Base-by-base conservation (phyloP, 1,140 invertebrate species). In the Trachelipus rathkii region DNA sequence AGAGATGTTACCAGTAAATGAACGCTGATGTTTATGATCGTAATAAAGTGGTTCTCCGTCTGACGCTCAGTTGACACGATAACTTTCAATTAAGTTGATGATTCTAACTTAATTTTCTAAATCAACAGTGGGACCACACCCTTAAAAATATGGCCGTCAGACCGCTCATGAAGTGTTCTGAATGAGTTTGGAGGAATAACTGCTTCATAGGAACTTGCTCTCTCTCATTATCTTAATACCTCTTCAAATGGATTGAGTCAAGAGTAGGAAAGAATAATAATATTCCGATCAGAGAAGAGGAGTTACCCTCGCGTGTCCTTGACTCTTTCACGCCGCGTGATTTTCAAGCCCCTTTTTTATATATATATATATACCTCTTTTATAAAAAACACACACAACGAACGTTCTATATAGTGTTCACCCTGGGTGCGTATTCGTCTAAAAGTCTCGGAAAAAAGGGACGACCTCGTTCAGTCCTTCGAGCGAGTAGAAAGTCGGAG, bases 41-140 rank as follows among this genome's bases (percentile, higher is more conserved):
- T 75, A 75, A 21, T 10, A 15, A 11, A 46, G 74, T 24, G 74
- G 60, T 60, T 24, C 43, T 75, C 69, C 44, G 73, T 23, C 77
- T 46, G 67, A 4, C 71, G 45, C 21, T 44, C 33, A 44, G 67
- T 73, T 66, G 75, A 78, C 77, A 78, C 77, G 77, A 78, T 78
- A 78, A 78, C 77, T 78, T 78, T 78, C 77, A 78, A 78, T 78
- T 78, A 78, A 78, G 53, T 78, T 78, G 77, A 78, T 78, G 77
- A 78, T 78, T 78, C 77, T 24, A 71, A 44, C 77, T 78, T 78
- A 78, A 78, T 78, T 78, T 76, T 76, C 74, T 78, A 78, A 78
- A 78, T 78, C 77, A 78, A 78, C 77, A 78, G 74, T 69, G 73
- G 77, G 74, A 69, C 77, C 77, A 78, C 77, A 78, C 77, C 77